A percentile compares a stretch with the other conserved stretches of the same genome.
Conservation (phyloP, 1,140 invertebrate genomes). For the Andricus grossulariae region DNA sequence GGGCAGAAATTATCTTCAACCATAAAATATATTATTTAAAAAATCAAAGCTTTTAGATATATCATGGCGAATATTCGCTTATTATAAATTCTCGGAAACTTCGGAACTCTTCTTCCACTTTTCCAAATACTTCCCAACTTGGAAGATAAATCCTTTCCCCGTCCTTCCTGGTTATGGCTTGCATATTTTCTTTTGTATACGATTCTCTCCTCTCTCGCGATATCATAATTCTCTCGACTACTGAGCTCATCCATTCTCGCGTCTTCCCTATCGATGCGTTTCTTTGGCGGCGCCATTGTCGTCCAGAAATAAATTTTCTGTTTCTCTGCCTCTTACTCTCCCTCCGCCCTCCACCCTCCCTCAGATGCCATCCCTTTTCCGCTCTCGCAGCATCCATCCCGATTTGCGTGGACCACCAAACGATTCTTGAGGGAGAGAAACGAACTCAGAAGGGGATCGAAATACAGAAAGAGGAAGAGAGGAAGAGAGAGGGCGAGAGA, state of each 20-base stretch:
- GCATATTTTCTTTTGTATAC: not conserved
- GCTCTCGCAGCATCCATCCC: constrained; percentile 39
- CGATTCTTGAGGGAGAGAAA: constrained; percentile 38
- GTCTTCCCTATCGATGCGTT: constrained; percentile 44
- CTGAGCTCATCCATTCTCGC: constrained; percentile 38
- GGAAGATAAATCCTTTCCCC: too few relatives aligned
- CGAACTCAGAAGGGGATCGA: constrained; percentile 18
- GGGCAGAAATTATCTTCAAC: too few relatives aligned
- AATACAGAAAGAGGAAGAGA: constrained; percentile 32
- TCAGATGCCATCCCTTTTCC: not conserved
- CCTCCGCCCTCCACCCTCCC: not conserved
- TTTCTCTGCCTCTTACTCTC: constrained; percentile 42
- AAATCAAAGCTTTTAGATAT: too few relatives aligned
- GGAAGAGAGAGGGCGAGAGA: not conserved
- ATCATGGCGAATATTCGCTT: too few relatives aligned
- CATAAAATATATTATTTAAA: too few relatives aligned
- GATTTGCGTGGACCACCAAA: constrained; percentile 33
- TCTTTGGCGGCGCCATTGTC: constrained; percentile 48
- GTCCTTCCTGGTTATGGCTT: too few relatives aligned
- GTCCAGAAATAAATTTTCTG: constrained; percentile 51
- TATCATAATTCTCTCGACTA: constrained; percentile 48
- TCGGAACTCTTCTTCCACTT: too few relatives aligned
- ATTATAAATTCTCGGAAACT: too few relatives aligned
- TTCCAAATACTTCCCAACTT: too few relatives aligned
- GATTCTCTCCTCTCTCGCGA: constrained; percentile 43